Conservation (phyloP, 1,140 invertebrate genomes). For the Triops longicaudatus region DNA sequence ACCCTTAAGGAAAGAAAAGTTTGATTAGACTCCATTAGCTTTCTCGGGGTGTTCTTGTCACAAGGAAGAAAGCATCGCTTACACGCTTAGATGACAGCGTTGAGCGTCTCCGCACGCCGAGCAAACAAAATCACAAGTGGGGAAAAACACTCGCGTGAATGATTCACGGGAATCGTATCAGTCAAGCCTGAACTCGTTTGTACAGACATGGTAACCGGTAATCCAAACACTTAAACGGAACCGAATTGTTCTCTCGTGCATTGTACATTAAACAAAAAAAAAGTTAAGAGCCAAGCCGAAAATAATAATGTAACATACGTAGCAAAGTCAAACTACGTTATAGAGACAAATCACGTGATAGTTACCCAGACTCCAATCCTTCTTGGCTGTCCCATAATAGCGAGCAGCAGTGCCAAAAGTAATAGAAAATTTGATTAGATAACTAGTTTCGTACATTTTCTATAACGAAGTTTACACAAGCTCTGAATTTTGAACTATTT, state of each 20-base stretch:
- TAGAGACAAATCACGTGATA: neutral
- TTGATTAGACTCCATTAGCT: neutral
- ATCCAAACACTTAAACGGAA: too few relatives aligned
- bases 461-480: neutral
- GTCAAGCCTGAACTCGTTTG: neutral
- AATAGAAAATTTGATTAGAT: slow-evolving; percentile 9
- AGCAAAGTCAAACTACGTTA: neutral
- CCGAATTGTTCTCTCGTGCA: too few relatives aligned
- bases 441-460: neutral
- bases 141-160: neutral
- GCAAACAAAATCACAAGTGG: neutral
- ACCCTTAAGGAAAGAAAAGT: neutral
- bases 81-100: neutral
- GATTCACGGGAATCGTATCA: neutral
- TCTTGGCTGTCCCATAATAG: slow-evolving; percentile 14
- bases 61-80: neutral
- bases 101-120: neutral
- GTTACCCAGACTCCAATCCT: neutral
- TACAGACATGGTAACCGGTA: neutral
- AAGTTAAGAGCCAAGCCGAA: too few relatives aligned
- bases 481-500: neutral
- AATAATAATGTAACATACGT: neutral
- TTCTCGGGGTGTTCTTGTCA: neutral
- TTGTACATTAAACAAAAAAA: too few relatives aligned
- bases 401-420: slow-evolving; percentile 9